phyloP scores from a whole-genome alignment of 2,797 vertebrate species.

The Alca torda region DNA sequence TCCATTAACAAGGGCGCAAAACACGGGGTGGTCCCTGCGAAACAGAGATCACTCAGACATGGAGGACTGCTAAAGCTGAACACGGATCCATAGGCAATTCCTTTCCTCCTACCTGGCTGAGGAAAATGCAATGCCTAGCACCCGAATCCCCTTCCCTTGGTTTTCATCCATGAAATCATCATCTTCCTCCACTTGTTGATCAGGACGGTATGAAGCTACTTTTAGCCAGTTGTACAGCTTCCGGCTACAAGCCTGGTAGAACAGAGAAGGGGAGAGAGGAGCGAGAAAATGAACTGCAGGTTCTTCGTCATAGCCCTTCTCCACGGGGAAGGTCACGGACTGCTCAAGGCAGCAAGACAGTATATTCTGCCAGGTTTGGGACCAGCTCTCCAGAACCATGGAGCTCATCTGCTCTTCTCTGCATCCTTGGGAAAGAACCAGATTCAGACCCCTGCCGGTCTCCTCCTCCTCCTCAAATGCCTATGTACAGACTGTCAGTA shows the following conservation, averaged over 20 bases:
- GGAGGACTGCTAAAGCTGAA: background rate
- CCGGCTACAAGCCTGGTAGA: constrained; percentile 89
- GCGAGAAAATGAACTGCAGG: background rate
- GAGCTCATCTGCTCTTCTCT: background rate
- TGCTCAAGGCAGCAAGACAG: background rate
- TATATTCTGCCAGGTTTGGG: background rate
- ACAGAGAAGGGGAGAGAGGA: background rate
- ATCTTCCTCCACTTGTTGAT: constrained; percentile 97
- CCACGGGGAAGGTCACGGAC: background rate
- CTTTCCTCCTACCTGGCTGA: constrained; percentile 84
- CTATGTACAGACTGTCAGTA: background rate
- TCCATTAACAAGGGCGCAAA: constrained; percentile 94
- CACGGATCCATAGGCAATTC: background rate
- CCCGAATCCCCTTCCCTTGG: constrained; percentile 94
- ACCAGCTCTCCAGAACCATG: background rate
- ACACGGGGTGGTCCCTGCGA: constrained; percentile 93
- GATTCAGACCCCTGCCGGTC: background rate
- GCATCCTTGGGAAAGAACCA: background rate
- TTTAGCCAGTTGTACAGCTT: constrained; percentile 97
- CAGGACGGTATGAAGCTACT: constrained; percentile 92
- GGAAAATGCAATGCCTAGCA: constrained; percentile 93
- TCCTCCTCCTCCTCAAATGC: background rate
- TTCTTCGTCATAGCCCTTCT: background rate
- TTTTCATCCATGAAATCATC: constrained; percentile 98
- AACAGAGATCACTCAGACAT: background rate